Percentiles rank a stretch among this genome's conserved stretches.
phyloP scores from a whole-genome alignment of 2,888 invertebrate species.

The Netelia inedita region DNA sequence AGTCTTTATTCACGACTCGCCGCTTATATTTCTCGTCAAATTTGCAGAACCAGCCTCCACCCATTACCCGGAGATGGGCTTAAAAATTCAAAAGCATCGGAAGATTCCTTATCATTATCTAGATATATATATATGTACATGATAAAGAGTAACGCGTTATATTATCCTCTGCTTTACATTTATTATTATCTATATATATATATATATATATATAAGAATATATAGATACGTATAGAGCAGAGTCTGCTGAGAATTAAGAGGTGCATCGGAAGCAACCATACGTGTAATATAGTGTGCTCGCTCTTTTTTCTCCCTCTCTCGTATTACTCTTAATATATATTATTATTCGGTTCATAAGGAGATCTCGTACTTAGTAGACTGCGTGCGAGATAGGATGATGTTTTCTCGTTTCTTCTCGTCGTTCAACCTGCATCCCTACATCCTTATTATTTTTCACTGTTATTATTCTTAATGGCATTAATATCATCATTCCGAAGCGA shows the following conservation, averaged over 20 bases:
- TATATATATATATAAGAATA: too few species aligned
- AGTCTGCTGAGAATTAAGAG: conserved; percentile 35
- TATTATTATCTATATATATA: too few species aligned
- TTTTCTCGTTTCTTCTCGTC: conserved; percentile 16
- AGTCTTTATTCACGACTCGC: conserved; percentile 43
- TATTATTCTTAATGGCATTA: conserved; percentile 44
- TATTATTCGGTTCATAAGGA: conserved; percentile 57
- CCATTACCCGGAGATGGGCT: conserved; percentile 47
- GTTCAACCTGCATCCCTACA: conserved; percentile 26
- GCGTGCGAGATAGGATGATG: conserved; percentile 25
- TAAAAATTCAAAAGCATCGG: conserved; percentile 17
- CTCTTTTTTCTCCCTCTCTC: conserved; percentile 38
- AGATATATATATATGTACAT: neutral
- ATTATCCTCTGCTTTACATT: too few species aligned
- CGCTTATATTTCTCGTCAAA: conserved; percentile 62
- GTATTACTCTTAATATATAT: conserved; percentile 63
- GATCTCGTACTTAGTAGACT: conserved; percentile 48
- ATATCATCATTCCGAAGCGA: conserved; percentile 47
- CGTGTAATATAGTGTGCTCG: conserved; percentile 36
- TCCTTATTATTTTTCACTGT: conserved; percentile 29
- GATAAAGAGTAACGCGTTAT: too few species aligned
- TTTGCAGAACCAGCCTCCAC: conserved; percentile 57
- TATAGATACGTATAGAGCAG: too few species aligned
- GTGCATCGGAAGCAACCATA: conserved; percentile 53
- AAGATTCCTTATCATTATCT: neutral